These are phyloP conservation scores for Chloroclystis v-ata DNA, from an alignment of 2,888 invertebrate genomes.

Conservation along the genomic window DNA sequence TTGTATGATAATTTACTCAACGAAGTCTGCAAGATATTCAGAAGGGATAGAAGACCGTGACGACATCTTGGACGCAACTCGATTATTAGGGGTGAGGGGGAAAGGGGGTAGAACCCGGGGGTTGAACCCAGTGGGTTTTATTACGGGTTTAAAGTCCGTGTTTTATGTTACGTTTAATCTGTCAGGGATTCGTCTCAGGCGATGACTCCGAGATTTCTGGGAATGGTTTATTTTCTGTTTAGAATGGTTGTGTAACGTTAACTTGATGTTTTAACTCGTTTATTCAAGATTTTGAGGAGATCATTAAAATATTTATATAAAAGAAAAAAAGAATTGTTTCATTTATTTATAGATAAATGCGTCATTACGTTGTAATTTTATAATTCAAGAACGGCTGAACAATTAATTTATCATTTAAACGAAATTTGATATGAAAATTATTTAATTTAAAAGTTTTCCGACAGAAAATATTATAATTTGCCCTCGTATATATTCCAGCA, in stretches of 20 bases:
- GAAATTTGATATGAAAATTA: no score
- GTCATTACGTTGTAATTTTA: no score
- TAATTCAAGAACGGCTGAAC: no score
- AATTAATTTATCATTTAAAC: no score
- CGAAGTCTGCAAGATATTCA: constrained; percentile 42
- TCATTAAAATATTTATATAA: no score
- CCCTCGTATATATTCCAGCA: no score
- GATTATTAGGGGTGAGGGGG: constrained; percentile 50
- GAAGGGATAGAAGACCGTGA: constrained; percentile 49
- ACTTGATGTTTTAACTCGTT: background rate
- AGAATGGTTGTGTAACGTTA: constrained; percentile 1
- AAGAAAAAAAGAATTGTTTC: no score
- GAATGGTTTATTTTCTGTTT: constrained; percentile 6
- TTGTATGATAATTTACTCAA: constrained; percentile 65
- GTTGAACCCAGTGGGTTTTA: constrained; percentile 21
- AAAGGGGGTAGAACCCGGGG: constrained; percentile 6
- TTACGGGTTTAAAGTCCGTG: constrained; percentile 24
- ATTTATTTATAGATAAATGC: no score
- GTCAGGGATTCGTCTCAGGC: constrained; percentile 23
- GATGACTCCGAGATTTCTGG: constrained; percentile 15
- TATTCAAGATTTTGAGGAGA: no score
- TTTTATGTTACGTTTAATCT: constrained; percentile 29
- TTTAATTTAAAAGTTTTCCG: no score
- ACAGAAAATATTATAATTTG: no score
- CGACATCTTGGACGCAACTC: constrained; percentile 66